Evolutionary conservation across 2,113 vertebrate species (phyloP), one percentile per base, ranked within the genome.

Genomic region (Varanus komodoensis): DNA sequence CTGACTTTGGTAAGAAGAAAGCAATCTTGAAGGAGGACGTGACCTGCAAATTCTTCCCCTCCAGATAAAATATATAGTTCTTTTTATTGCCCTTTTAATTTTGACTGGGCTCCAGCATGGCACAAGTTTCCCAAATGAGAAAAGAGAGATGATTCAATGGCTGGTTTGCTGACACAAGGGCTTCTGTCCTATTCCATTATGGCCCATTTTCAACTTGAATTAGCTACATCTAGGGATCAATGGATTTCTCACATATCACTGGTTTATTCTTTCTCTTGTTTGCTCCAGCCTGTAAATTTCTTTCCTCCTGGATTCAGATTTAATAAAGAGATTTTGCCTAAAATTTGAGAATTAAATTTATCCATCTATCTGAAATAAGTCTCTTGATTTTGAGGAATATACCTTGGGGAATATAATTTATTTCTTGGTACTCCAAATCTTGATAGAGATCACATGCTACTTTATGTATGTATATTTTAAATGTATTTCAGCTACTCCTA

Each of bases 161-260:
- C 3, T 89, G 32, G 23, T 83, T 92, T 94, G 29, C 64, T 86
- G 92, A 38, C 67, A 80, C 38, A 73, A 61, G 77, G 95, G 71
- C 54, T 54, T 6, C 8, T 32, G 83, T 68, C 67, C 89, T 92
- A 89, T 93, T 95, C 89, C 73, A 14, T 2, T 57, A 15, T 52
- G 87, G 82, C 82, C 23, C 25, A 91, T 89, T 95, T 90, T 81
- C 8, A 44, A 85, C 12, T 5, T 4, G n/a, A 38, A 15, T 38
- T 17, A 38, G 14, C 38, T 9, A 75, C 4, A 4, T 15, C 15
- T 19, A 64, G 73, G 71, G 71, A 73, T 32, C 3, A 17, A 38
- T 34, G 15, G 14, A 75, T 75, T 14, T 34, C 32, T 17, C n/a
- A n/a, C 32, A 64, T 81, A 14, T 57, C 14, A 84, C 38, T 87